phyloP scores from a whole-genome alignment of 2,888 invertebrate species.

The Idaea dimidiata region DNA sequence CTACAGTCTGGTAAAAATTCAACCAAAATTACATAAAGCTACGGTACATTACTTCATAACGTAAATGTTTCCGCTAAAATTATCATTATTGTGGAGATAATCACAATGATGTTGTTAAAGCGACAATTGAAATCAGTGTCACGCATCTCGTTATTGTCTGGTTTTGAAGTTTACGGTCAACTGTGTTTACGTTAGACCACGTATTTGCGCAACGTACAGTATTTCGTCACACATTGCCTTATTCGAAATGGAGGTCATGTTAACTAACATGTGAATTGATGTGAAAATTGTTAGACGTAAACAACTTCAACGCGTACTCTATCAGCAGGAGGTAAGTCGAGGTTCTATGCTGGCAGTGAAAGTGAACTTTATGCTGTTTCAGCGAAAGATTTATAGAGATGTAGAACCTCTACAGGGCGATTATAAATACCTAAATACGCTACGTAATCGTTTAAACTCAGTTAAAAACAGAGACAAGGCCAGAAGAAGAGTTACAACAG shows the following conservation, averaged over 20 bases:
- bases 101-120: constrained; percentile 4
- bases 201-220: constrained; percentile 17
- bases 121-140: constrained; percentile 14
- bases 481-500: background rate
- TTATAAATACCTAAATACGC: background rate
- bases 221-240: constrained; percentile 11
- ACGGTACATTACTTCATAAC: too few species aligned
- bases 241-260: constrained; percentile 26
- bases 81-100: background rate
- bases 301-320: background rate
- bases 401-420: background rate
- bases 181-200: constrained; percentile 40
- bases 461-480: background rate
- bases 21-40: too few species aligned
- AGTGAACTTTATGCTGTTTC: background rate
- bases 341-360: background rate
- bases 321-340: background rate
- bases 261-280: constrained; percentile 13
- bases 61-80: too few species aligned
- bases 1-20: too few species aligned
- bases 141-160: constrained; percentile 27
- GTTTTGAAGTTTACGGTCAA: constrained; percentile 49
- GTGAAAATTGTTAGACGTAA: constrained; percentile 19
- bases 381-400: background rate
- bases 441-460: background rate